Evolutionary conservation across 2,888 invertebrate species (phyloP), one percentile per base, ranked within the genome.

Genomic region (Eristalinus sepulchralis): DNA sequence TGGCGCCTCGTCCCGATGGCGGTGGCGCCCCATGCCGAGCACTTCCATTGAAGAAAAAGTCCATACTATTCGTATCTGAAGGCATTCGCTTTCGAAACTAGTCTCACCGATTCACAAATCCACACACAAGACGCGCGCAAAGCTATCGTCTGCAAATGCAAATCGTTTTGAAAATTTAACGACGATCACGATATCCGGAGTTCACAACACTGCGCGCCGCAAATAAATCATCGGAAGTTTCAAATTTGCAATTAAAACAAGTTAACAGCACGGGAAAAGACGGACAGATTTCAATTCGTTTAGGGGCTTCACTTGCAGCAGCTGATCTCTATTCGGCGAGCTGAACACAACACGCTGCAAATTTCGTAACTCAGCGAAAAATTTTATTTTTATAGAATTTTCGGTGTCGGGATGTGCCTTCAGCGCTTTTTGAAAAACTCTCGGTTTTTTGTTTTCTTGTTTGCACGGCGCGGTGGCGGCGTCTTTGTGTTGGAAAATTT

Each of bases 351-450:
- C 67, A 78, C 60, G 64, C 75, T 82, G 83, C 86, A 82, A 68
- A 83, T 83, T 86, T 86, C 82, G 73, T 71, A 83, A 79, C 71
- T 78, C 75, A 34, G 71, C 62, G 75, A 73, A 71, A 47, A 86
- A 75, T 71, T 86, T 78, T 86, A 86, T 86, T 86, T 86, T 86
- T 83, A 86, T 71, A 82, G 68, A 82, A 71, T 64, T 47, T 47
- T 17, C 17, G 47, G 68, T 17, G 79, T 75, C 55, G 59, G 36
- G 11, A 47, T 39, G 78, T 33, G 33, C 39, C 60, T 68, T 76
- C 24, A 8, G 22, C 9, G 31, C 55, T 59, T 60, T 34, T 36
- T 4, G n/a, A 39, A 39, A 47, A 57, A n/a, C 9, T 47, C 13
- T 62, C 55, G 20, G 66, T 33, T 17, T 66, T 72, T 70, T 77